These are phyloP conservation scores for Trisateles emortualis DNA, from an alignment of 2,888 invertebrate genomes.

Conservation along the genomic window DNA sequence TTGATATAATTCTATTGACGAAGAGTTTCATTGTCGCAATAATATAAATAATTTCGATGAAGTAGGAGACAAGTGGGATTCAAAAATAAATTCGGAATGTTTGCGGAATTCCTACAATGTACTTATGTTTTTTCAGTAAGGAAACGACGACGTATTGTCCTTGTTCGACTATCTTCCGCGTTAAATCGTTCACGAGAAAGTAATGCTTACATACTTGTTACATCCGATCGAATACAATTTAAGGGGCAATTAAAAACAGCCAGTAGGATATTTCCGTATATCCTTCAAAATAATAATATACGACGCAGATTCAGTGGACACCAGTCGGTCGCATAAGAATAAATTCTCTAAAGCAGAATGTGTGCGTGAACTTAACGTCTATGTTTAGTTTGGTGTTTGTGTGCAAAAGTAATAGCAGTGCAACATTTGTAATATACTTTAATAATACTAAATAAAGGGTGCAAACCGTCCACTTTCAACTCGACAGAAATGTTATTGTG, in stretches of 20 bases:
- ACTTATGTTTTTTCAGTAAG: slow-evolving; percentile 44
- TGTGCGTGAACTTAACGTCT: too few species aligned
- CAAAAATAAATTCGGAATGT: slow-evolving; percentile 31
- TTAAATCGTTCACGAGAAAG: slow-evolving; percentile 57
- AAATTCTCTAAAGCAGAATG: too few species aligned
- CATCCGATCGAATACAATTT: slow-evolving; percentile 39
- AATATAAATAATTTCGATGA: slow-evolving; percentile 4
- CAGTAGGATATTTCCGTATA: slow-evolving; percentile 32
- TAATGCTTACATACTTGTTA: slow-evolving; percentile 38
- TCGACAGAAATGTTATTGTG: too few species aligned
- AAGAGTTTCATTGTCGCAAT: slow-evolving; percentile 21
- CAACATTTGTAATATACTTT: too few species aligned
- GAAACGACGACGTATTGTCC: slow-evolving; percentile 51
- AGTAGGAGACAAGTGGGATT: slow-evolving; percentile 27
- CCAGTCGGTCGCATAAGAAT: too few species aligned
- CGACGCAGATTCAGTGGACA: too few species aligned
- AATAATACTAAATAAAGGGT: too few species aligned
- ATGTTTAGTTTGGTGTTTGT: too few species aligned
- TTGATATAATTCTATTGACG: slow-evolving; percentile 22
- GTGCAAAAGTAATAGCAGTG: too few species aligned
- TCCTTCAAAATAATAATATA: neutral
- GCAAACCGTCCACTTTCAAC: too few species aligned
- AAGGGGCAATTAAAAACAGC: slow-evolving; percentile 38
- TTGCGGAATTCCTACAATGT: slow-evolving; percentile 46
- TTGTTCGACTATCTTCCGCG: slow-evolving; percentile 54